Conservation (phyloP, 2,888 invertebrate genomes). For the Agonopterix heracliana region DNA sequence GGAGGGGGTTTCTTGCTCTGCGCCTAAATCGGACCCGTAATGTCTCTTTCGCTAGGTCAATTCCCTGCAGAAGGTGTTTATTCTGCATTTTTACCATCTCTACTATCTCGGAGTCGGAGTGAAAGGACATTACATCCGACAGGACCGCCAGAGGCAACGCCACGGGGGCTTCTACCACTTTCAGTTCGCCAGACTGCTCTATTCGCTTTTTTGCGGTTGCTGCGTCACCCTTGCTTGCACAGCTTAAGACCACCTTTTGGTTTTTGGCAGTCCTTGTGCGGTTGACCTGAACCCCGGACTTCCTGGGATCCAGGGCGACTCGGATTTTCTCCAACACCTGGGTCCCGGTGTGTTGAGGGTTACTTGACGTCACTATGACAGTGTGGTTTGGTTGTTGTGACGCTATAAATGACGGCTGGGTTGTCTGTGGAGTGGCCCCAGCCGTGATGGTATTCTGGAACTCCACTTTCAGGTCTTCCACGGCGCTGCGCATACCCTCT, state of each 20-base stretch:
- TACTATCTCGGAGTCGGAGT: not conserved
- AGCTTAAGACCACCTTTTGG: slow-evolving; percentile 9
- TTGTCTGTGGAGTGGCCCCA: no score
- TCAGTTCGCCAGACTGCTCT: not conserved
- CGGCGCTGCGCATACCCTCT: no score
- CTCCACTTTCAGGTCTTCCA: no score
- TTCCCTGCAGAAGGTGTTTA: not conserved
- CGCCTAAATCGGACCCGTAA: not conserved
- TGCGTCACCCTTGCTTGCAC: slow-evolving; percentile 4
- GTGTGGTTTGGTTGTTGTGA: slow-evolving; percentile 5
- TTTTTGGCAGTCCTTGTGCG: slow-evolving; percentile 12
- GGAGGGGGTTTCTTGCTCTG: not conserved
- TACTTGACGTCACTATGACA: slow-evolving; percentile 3
- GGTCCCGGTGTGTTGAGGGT: slow-evolving; percentile 10
- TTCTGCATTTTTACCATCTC: not conserved
- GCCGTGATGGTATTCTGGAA: no score
- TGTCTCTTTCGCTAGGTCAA: not conserved
- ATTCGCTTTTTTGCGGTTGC: not conserved
- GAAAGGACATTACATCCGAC: not conserved
- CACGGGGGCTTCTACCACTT: not conserved
- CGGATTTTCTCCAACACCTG: slow-evolving; percentile 6
- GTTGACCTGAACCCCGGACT: slow-evolving; percentile 8
- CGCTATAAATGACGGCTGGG: no score
- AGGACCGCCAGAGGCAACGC: not conserved
- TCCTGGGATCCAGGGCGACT: slow-evolving; percentile 10